phyloP scores from a whole-genome alignment of 2,113 vertebrate species.

The Eclectus roratus region DNA sequence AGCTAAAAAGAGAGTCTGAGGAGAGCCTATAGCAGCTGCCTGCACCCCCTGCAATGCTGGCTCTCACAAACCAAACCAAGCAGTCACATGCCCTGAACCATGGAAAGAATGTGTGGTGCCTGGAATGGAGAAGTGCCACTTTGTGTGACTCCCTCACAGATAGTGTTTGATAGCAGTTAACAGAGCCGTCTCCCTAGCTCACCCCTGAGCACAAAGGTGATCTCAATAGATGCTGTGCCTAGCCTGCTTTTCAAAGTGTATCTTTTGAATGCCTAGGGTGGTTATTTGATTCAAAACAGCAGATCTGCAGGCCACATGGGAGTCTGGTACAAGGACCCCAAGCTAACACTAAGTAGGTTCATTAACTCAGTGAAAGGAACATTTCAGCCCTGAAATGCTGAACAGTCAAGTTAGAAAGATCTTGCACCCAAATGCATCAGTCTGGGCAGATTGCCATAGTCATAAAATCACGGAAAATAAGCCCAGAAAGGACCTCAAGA shows the following conservation, averaged over 20 bases:
- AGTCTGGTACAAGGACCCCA: background rate
- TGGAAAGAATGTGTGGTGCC: conserved; percentile 64
- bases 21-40: conserved; percentile 39
- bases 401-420: background rate
- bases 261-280: background rate
- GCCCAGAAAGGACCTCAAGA: background rate
- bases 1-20: conserved; percentile 17
- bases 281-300: background rate
- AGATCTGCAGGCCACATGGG: background rate
- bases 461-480: background rate
- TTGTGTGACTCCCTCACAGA: background rate
- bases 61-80: background rate
- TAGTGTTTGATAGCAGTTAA: background rate
- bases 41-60: background rate
- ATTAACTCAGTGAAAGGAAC: background rate
- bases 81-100: background rate
- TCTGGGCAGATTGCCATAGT: background rate
- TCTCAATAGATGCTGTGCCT: background rate
- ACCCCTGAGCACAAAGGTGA: background rate
- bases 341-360: background rate
- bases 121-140: conserved; percentile 30
- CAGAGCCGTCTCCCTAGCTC: background rate
- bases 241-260: background rate
- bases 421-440: background rate
- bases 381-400: background rate